Evolutionary conservation across 2,113 vertebrate genomes (phyloP).

Genomic region (Peucedramus taeniatus): DNA sequence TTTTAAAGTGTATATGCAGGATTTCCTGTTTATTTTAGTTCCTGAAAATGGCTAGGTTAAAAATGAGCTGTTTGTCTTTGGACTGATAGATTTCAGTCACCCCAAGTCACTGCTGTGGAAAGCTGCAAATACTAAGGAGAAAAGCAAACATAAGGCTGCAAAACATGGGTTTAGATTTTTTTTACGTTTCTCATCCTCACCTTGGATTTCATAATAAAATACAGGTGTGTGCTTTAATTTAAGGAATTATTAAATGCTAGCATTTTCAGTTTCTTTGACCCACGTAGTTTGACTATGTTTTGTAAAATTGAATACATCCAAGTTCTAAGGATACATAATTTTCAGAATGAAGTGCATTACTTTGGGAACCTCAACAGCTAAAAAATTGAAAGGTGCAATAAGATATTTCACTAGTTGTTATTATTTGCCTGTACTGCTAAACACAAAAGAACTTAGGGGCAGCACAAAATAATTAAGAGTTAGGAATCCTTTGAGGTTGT

Average conservation of each 20-base stretch:
- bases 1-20: neutral
- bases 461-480: neutral
- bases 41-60: neutral
- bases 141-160: neutral
- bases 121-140: neutral
- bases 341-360: neutral
- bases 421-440: neutral
- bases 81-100: neutral
- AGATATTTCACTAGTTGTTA: neutral
- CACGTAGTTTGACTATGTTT: neutral
- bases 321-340: neutral
- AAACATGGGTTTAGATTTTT: neutral
- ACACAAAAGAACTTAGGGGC: neutral
- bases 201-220: neutral
- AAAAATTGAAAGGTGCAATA: neutral
- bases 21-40: constrained; percentile 27
- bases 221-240: neutral
- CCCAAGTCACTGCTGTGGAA: neutral
- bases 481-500: neutral
- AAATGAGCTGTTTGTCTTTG: neutral
- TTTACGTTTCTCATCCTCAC: neutral
- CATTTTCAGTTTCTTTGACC: neutral
- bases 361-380: neutral
- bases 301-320: neutral
- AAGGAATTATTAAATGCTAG: neutral